Evolutionary conservation across 2,113 vertebrate genomes (phyloP).

Genomic region (Urocolius indicus): DNA sequence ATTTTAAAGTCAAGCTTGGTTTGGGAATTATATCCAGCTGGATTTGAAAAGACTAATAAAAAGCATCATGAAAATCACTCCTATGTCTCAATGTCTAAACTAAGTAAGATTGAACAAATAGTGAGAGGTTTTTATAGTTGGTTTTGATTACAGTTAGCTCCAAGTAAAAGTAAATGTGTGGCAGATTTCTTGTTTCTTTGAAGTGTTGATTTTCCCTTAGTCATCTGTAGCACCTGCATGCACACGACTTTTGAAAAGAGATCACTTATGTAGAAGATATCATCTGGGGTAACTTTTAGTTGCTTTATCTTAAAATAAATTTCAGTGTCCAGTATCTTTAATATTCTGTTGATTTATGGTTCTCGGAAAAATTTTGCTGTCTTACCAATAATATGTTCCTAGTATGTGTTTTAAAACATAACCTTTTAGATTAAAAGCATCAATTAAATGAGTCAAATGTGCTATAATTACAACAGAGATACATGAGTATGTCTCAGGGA

Average conservation of each 20-base stretch:
- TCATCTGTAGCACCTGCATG: background rate
- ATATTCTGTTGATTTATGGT: background rate
- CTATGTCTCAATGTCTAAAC: background rate
- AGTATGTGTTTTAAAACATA: slow-evolving; percentile 36
- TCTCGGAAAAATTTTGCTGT: background rate
- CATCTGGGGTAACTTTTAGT: background rate
- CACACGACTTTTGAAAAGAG: background rate
- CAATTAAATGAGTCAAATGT: slow-evolving; percentile 47
- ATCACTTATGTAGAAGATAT: background rate
- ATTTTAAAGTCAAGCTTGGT: background rate
- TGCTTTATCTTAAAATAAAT: slow-evolving; percentile 27
- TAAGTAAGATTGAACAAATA: background rate
- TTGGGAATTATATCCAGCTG: background rate
- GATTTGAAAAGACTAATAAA: background rate
- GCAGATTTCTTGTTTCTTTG: background rate
- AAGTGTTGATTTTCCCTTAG: background rate
- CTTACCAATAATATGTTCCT: slow-evolving; percentile 18
- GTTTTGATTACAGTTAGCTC: background rate
- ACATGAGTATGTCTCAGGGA: background rate
- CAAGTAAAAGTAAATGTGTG: background rate
- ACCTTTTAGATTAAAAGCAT: slow-evolving; percentile 48
- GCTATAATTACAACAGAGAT: slow-evolving; percentile 47
- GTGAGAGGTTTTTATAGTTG: background rate
- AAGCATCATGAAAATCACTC: background rate
- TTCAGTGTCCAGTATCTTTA: background rate